Percentiles rank a stretch among this genome's conserved stretches.
phyloP scores from a whole-genome alignment of 2,888 invertebrate species.

The Lochmaea crataegi region DNA sequence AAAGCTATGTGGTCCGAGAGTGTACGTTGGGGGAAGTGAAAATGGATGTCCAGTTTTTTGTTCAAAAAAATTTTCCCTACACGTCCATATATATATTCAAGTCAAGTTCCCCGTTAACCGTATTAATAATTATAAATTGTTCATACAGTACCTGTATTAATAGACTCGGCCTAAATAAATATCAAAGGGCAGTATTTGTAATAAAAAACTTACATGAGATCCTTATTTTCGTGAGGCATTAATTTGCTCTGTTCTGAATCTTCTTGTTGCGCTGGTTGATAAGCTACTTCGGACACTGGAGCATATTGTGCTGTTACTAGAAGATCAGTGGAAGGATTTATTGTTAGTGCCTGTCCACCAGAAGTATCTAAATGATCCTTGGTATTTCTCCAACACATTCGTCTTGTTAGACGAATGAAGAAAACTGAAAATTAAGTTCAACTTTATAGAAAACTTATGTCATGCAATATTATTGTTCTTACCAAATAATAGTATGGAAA shows the following conservation, averaged over 20 bases:
- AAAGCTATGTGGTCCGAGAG: too few relatives aligned
- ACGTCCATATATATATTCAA: too few relatives aligned
- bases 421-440: constrained; percentile 56
- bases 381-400: constrained; percentile 61
- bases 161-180: too few relatives aligned
- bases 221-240: constrained; percentile 78
- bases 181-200: not conserved
- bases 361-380: constrained; percentile 68
- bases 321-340: constrained; percentile 82
- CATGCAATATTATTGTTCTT: constrained; percentile 48
- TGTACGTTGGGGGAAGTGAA: too few relatives aligned
- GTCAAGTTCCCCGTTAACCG: too few relatives aligned
- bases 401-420: constrained; percentile 59
- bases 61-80: too few relatives aligned
- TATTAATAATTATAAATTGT: too few relatives aligned
- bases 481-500: constrained; percentile 74
- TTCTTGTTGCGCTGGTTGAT: constrained; percentile 73
- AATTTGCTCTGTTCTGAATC: constrained; percentile 79
- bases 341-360: constrained; percentile 70
- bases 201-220: constrained; percentile 67
- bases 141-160: too few relatives aligned
- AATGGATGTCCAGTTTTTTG: too few relatives aligned
- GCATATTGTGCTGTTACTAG: constrained; percentile 81
- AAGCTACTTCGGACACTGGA: constrained; percentile 76
- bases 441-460: not conserved